Evolutionary conservation across 2,888 invertebrate species (phyloP), one percentile per base, ranked within the genome.

Genomic region (Apamea monoglypha): DNA sequence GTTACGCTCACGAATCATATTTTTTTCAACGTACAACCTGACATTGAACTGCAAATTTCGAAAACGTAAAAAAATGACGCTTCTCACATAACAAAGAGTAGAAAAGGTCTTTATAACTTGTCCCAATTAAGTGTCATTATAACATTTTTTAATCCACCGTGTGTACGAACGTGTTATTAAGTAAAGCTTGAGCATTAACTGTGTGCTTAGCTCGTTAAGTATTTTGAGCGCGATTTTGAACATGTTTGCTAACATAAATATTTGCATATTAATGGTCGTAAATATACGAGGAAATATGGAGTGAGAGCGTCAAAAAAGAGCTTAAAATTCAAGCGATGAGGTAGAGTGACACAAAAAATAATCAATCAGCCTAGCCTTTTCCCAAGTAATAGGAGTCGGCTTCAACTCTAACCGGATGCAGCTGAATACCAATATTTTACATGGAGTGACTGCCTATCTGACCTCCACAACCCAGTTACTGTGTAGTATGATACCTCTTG

Each of bases 221-320:
- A 84, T 73, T 70, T 76, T 71, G n/a, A 50, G 76, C 53, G n/a
- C 16, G 53, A 80, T 70, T 83, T 71, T 29, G 53, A 66, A 71
- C 56, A 83, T 74, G 74, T 71, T 74, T 82, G 73, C 63, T 74
- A 74, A 66, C 36, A 74, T 70, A 70, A 77, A 78, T 66, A 82
- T 81, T 81, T 82, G 78, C 82, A 78, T 83, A 64, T 29, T 76
- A 72, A 82, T 71, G 64, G 56, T 69, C n/a, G 61, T 63, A 50
- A 70, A 70, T 67, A 36, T 70, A 66, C 12, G 44, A 18, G n/a
- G 40, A 81, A 68, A 40, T 80, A 50, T 29, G 18, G 7, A 16
- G 21, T 6, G 36, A 6, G 14, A 14, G 18, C 10, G 53, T 14
- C 6, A 36, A 64, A 47, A 18, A 32, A 44, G n/a, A 25, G 29